A percentile compares a stretch with the other conserved stretches of the same genome.
These are phyloP conservation scores for Halesus radiatus DNA, from an alignment of 1,140 invertebrate genomes.

Conservation along the genomic window DNA sequence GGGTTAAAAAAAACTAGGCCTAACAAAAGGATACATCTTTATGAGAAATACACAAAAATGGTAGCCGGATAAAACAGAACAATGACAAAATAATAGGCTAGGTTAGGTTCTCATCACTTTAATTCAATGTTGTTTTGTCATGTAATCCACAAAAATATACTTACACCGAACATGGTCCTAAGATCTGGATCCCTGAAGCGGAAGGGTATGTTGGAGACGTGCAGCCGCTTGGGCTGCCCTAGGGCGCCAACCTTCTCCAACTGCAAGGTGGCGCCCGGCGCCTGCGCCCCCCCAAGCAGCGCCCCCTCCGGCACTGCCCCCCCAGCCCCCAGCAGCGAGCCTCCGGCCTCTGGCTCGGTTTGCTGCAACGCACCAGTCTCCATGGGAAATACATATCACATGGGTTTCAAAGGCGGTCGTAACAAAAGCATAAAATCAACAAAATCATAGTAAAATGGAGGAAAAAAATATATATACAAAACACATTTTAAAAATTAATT, in stretches of 20 bases:
- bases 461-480: too few species aligned
- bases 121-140: background rate
- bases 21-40: too few species aligned
- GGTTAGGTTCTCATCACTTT: background rate
- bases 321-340: background rate
- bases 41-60: too few species aligned
- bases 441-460: background rate
- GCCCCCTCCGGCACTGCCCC: conserved; percentile 60
- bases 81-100: background rate
- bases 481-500: background rate
- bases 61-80: background rate
- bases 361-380: conserved; percentile 64
- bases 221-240: conserved; percentile 87
- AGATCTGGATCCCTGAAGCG: conserved; percentile 98
- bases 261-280: conserved; percentile 60
- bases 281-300: conserved; percentile 62
- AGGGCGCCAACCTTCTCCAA: conserved; percentile 69
- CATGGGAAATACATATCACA: conserved; percentile 58
- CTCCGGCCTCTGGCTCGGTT: conserved; percentile 62
- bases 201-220: conserved; percentile 99
- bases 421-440: conserved; percentile 52
- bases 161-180: conserved; percentile 97
- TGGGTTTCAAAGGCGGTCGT: conserved; percentile 54
- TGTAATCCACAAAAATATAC: conserved; percentile 62
- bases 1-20: too few species aligned